Evolutionary conservation across 35 echinoderm and acorn worm genomes (phyloP), one percentile per base, ranked within the genome.

Genomic region (Ophioderma brevispina): DNA sequence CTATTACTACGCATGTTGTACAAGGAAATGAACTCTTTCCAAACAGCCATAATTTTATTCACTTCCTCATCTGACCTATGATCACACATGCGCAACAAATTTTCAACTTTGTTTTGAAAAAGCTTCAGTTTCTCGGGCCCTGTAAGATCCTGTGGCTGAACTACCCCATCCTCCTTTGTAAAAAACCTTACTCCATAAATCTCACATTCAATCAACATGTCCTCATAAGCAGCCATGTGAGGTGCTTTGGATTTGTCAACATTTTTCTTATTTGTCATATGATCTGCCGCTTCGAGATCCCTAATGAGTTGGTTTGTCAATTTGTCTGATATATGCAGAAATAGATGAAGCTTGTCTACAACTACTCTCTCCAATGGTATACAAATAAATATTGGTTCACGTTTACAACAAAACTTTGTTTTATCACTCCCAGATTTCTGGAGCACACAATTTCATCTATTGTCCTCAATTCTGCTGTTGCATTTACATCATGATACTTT

Each of bases 311-410:
- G 85, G 35, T 92, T 82, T 28, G 90, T 55, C 23, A 95, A 31
- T 64, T 88, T 42, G 78, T 95, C 89, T 78, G 91, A 91, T 31
- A 95, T 14, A n/a, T 84, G 37, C 25, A 91, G 43, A 77, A 95
- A 95, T 32, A 91, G 39, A 76, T 95, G n/a, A 80, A 91, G 49
- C 0, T 89, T 91, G 42, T 95, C 93, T 63, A 89, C 63, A n/a
- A 84, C 18, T n/a, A 94, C 39, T 43, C 18, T 88, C 17, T 39
- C 76, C 64, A 95, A 84, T 23, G 79, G 94, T 14, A 92, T 63
- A 92, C 21, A 6, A 1, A 81, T 92, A 95, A 18, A 92, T 75
- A n/a, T n/a, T n/a, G 94, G 85, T 0, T 28, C 41, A 78, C 23
- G 36, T 80, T 85, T 90, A 56, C 94, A 92, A 40, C 80, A 87